phyloP scores from a whole-genome alignment of 2,113 vertebrate genomes.

The Nibea albiflora region DNA sequence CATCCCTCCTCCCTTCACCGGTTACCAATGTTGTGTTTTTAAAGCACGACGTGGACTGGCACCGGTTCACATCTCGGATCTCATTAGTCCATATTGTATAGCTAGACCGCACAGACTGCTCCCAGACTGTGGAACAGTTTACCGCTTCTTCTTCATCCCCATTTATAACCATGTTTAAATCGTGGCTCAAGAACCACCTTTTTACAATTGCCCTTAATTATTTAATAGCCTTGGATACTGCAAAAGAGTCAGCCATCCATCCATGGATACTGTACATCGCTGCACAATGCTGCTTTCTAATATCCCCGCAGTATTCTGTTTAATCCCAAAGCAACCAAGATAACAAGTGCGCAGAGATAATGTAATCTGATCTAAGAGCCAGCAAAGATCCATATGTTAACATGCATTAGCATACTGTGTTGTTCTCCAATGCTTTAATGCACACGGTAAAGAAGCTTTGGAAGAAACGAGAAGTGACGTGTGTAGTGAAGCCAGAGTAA shows the following conservation, averaged over 20 bases:
- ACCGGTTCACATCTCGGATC: not conserved
- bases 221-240: not conserved
- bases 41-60: not conserved
- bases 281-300: not conserved
- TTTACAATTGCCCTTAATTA: not conserved
- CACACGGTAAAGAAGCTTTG: conserved; percentile 44
- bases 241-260: not conserved
- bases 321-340: conserved; percentile 26
- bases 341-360: conserved; percentile 26
- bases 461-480: conserved; percentile 45
- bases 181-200: not conserved
- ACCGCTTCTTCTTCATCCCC: not conserved
- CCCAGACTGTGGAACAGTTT: not conserved
- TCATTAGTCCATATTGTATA: not conserved
- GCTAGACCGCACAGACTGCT: not conserved
- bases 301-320: not conserved
- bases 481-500: conserved; percentile 51
- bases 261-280: not conserved
- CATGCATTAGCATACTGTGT: conserved; percentile 34
- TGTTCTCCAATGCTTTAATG: conserved; percentile 38
- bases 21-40: not conserved
- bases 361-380: conserved; percentile 20
- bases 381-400: conserved; percentile 24
- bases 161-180: not conserved
- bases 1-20: not conserved